phyloP scores from a whole-genome alignment of 1,140 invertebrate genomes.

The Prorops nasuta region DNA sequence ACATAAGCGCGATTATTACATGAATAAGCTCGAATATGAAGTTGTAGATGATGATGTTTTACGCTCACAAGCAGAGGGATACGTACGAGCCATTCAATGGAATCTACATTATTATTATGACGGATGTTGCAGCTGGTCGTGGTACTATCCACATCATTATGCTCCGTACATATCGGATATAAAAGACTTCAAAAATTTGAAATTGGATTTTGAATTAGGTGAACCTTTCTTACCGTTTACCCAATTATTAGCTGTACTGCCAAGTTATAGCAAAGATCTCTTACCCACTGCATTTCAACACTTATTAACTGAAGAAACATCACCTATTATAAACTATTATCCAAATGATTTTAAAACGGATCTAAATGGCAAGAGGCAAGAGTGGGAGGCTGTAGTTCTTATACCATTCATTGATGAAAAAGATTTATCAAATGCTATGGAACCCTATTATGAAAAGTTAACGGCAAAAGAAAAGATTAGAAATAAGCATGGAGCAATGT shows the following conservation, averaged over 20 bases:
- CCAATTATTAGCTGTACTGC: conserved; percentile 90
- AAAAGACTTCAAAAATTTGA: conserved; percentile 72
- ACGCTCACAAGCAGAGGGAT: conserved; percentile 79
- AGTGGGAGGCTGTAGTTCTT: conserved; percentile 97
- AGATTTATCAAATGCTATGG: conserved; percentile 66
- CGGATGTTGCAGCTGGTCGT: conserved; percentile 94
- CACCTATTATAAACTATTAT: conserved; percentile 87
- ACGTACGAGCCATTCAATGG: conserved; percentile 94
- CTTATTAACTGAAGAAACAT: conserved; percentile 79
- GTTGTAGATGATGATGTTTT: conserved; percentile 74
- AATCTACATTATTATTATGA: conserved; percentile 96
- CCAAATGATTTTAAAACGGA: conserved; percentile 87
- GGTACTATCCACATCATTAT: conserved; percentile 97
- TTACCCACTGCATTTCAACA: conserved; percentile 79
- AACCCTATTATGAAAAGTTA: conserved; percentile 65
- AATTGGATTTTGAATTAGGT: conserved; percentile 78
- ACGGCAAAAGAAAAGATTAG: conserved; percentile 71
- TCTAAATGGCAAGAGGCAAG: conserved; percentile 90
- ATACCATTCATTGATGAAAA: conserved; percentile 94
- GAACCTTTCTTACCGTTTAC: conserved; percentile 92
- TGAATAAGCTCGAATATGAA: conserved; percentile 80
- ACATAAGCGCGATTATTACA: conserved; percentile 90
- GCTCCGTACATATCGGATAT: conserved; percentile 95
- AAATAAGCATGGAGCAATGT: conserved; percentile 85
- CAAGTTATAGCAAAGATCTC: conserved; percentile 77